phyloP scores from a whole-genome alignment of 2,797 vertebrate species.

The Sarcoramphus papa region DNA sequence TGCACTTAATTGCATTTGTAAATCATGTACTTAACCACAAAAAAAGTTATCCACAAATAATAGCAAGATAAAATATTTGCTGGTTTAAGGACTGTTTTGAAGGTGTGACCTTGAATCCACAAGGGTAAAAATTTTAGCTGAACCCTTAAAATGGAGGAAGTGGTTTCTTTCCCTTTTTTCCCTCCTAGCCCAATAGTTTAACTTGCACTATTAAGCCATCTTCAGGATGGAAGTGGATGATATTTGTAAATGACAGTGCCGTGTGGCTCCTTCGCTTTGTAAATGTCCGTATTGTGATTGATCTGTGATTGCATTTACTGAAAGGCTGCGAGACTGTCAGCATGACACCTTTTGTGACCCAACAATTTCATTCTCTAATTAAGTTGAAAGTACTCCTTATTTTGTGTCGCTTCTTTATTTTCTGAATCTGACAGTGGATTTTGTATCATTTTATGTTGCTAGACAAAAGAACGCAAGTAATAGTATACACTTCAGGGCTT shows the following conservation, averaged over 20 bases:
- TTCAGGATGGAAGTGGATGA: neutral
- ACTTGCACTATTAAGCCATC: neutral
- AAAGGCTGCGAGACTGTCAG: neutral
- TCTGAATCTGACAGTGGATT: neutral
- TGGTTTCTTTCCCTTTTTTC: neutral
- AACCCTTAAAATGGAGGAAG: neutral
- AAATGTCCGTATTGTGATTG: rapidly evolving
- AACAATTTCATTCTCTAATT: neutral
- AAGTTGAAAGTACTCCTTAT: neutral
- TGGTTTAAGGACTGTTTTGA: neutral
- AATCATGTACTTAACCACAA: neutral
- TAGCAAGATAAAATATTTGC: neutral
- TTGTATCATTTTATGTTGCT: neutral
- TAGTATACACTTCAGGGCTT: neutral
- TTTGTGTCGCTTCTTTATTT: neutral
- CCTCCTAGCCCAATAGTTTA: neutral
- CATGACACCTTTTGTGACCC: neutral
- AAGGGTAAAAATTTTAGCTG: neutral
- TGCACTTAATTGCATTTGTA: neutral
- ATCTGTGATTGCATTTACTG: neutral
- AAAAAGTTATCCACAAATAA: neutral
- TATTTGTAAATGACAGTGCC: neutral
- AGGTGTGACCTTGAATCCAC: neutral
- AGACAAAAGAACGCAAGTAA: neutral
- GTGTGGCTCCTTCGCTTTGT: neutral